A percentile compares a stretch with the other conserved stretches of the same genome.
Evolutionary conservation across 2,113 vertebrate genomes (phyloP).

Genomic region (Pteropus alecto): DNA sequence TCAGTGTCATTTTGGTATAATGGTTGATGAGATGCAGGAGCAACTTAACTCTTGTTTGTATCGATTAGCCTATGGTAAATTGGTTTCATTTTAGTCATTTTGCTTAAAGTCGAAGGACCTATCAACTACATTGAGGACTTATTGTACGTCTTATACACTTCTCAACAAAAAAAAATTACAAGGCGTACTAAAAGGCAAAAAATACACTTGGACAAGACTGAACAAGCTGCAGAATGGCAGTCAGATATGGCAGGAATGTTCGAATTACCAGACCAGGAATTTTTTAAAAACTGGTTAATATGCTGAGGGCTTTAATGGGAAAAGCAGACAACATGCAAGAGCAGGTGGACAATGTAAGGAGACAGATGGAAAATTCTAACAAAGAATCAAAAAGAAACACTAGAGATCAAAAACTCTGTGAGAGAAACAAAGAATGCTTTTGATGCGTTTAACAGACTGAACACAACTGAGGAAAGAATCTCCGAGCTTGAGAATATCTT

Average conservation of each 20-base stretch:
- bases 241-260: not conserved
- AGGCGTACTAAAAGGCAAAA: not conserved
- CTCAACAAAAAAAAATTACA: not conserved
- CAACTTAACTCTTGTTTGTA: no score
- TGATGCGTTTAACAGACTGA: not conserved
- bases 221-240: not conserved
- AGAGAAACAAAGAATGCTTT: not conserved
- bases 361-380: not conserved
- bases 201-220: not conserved
- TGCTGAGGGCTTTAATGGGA: not conserved
- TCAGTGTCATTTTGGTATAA: no score
- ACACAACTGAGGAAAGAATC: not conserved
- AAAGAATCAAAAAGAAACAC: not conserved
- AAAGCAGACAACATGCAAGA: not conserved
- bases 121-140: no score
- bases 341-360: not conserved
- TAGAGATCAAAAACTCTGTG: not conserved
- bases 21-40: no score
- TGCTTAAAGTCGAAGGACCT: not conserved
- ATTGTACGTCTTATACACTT: not conserved
- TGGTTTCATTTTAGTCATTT: not conserved
- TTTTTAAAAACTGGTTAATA: not conserved
- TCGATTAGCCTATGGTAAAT: no score
- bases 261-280: not conserved
- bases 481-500: not conserved